Evolutionary conservation across 1,140 invertebrate genomes (phyloP), one percentile per base, ranked within the genome.

Genomic region (Heliconius nattereri): DNA sequence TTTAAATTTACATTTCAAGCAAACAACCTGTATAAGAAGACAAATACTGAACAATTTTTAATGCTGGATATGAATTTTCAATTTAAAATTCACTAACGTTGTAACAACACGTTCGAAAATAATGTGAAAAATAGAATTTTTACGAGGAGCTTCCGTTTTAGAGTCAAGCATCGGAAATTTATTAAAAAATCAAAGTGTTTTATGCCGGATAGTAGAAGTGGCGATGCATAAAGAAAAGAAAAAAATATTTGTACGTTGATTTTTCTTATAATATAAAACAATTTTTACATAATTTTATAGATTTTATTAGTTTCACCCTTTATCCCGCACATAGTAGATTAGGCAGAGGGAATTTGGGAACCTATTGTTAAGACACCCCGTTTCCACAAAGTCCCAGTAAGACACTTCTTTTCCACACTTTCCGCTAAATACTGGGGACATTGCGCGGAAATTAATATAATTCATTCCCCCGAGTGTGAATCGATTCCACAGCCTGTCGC

Each of bases 141-240:
- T 66, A 29, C 60, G 60, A 66, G 60, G 23, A 29, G 60, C 60
- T 66, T 66, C 60, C 26, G 60, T 29, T 66, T 29, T 66, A 66
- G 60, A 66, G 60, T 66, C 60, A 66, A 26, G 60, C 60, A 66
- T 66, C 60, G 60, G 26, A 66, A 29, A 66, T 66, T 66, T 66
- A 66, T 66, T 66, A 66, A 66, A 66, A 66, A 66, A 66, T 29
- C 23, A 66, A 66, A 66, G 60, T 66, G 60, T 29, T 66, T 66
- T 66, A 26, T 66, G n/a, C 13, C 60, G 23, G 60, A 11, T 66
- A 26, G 60, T 66, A 16, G 13, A 26, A 66, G 13, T 66, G 13
- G 60, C 13, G 60, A 26, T 66, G 26, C 26, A 66, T 26, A 66
- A 66, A 66, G 13, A 6, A 29, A 66, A 66, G 23, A 66, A 66